These are phyloP conservation scores for Laticauda colubrina DNA, from an alignment of 2,113 vertebrate species.

Conservation along the genomic window DNA sequence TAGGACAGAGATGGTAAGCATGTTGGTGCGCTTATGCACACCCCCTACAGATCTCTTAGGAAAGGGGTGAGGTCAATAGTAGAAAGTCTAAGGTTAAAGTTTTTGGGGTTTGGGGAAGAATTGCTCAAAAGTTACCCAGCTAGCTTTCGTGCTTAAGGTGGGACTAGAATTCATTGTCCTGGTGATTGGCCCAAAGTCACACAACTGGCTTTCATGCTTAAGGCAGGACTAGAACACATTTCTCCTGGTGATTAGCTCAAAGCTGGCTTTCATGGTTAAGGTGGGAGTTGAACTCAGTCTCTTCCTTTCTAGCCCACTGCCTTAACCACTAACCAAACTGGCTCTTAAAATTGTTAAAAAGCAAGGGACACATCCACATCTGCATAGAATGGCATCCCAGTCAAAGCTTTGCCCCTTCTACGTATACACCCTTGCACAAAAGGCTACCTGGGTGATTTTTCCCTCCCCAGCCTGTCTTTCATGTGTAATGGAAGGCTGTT, in stretches of 20 bases:
- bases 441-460: constrained; percentile 51
- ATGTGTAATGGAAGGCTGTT: constrained; percentile 63
- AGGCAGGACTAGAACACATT: background rate
- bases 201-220: background rate
- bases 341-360: background rate
- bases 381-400: background rate
- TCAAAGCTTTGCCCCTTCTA: background rate
- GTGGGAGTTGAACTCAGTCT: background rate
- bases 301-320: background rate
- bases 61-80: no score
- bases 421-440: constrained; percentile 39
- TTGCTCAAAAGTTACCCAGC: background rate
- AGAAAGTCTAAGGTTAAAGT: no score
- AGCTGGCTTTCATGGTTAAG: background rate
- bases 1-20: no score
- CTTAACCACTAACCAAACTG: background rate
- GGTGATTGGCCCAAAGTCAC: background rate
- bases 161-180: no score
- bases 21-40: no score
- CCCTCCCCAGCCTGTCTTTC: constrained; percentile 58
- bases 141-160: no score
- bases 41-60: no score
- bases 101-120: background rate
- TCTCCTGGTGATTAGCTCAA: background rate
- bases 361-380: background rate